Conservation (phyloP, 2,888 invertebrate species). For the Osmoderma eremita region DNA sequence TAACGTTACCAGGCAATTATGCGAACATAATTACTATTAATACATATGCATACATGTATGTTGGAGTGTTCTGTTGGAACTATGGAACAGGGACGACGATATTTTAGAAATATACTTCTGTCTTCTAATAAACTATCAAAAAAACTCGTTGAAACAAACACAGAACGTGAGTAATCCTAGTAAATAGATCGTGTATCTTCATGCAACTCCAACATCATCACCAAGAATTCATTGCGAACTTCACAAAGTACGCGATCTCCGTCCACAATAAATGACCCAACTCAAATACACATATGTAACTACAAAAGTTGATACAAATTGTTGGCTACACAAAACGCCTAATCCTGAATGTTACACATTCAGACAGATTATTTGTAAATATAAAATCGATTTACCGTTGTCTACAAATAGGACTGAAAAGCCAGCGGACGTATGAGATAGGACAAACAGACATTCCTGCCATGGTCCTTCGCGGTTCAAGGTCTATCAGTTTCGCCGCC, state of each 20-base stretch:
- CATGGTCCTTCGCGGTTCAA: conserved; percentile 19
- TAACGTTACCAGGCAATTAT: background rate
- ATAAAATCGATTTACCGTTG: conserved; percentile 9
- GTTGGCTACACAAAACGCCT: background rate
- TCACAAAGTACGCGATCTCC: background rate
- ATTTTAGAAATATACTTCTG: conserved; percentile 5
- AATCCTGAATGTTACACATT: conserved; percentile 8
- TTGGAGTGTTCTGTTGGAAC: background rate
- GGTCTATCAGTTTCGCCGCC: conserved; percentile 6
- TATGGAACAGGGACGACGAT: background rate
- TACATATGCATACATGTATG: background rate
- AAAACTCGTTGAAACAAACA: conserved; percentile 1
- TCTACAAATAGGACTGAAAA: background rate
- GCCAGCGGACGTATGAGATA: background rate
- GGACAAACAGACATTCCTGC: background rate
- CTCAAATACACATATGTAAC: background rate
- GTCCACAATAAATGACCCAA: conserved; percentile 8
- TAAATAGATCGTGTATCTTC: conserved; percentile 13
- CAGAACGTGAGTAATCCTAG: background rate
- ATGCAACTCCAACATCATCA: conserved; percentile 1
- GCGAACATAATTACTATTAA: background rate
- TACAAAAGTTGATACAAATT: conserved; percentile 14
- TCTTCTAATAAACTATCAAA: background rate
- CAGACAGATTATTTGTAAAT: background rate
- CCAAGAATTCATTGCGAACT: conserved; percentile 14